Conservation (phyloP, 2,888 invertebrate species). For the Synanthedon vespiformis region DNA sequence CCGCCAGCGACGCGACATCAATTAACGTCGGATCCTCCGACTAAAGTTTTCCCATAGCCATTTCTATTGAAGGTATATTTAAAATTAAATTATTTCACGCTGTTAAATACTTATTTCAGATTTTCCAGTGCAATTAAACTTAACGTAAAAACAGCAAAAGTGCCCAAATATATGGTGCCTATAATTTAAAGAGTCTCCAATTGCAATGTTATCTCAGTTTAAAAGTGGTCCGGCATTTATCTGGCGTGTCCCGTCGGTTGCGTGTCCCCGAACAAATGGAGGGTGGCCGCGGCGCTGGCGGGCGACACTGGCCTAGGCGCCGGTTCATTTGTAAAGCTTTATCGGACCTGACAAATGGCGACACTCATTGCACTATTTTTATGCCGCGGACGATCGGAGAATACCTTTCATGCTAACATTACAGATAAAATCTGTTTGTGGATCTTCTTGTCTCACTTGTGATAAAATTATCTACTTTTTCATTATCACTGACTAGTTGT, state of each 20-base stretch:
- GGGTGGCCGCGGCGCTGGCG: conserved; percentile 36
- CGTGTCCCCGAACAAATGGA: conserved; percentile 49
- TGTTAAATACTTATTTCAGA: conserved; percentile 20
- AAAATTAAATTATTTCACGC: conserved; percentile 40
- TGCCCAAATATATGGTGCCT: not conserved
- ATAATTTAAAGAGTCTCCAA: conserved; percentile 22
- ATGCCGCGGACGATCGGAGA: conserved; percentile 44
- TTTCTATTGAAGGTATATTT: conserved; percentile 48
- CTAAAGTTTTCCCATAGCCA: conserved; percentile 57
- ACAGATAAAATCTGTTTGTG: too few relatives aligned
- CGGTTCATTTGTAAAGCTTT: conserved; percentile 62
- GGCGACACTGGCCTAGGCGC: conserved; percentile 39
- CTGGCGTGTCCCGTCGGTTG: conserved; percentile 41
- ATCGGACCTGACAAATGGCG: conserved; percentile 54
- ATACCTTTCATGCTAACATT: conserved; percentile 20
- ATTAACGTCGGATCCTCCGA: conserved; percentile 60
- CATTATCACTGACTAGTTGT: too few relatives aligned
- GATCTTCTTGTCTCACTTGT: too few relatives aligned
- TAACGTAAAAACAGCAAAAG: not conserved
- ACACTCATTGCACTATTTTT: conserved; percentile 44
- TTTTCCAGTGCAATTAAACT: conserved; percentile 7
- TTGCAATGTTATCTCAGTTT: conserved; percentile 32
- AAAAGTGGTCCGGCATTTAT: conserved; percentile 41
- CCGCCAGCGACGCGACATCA: conserved; percentile 65
- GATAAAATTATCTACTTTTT: too few relatives aligned